A percentile compares a stretch with the other conserved stretches of the same genome.
Evolutionary conservation across 2,888 invertebrate genomes (phyloP).

Genomic region (Hylaea fasciaria): DNA sequence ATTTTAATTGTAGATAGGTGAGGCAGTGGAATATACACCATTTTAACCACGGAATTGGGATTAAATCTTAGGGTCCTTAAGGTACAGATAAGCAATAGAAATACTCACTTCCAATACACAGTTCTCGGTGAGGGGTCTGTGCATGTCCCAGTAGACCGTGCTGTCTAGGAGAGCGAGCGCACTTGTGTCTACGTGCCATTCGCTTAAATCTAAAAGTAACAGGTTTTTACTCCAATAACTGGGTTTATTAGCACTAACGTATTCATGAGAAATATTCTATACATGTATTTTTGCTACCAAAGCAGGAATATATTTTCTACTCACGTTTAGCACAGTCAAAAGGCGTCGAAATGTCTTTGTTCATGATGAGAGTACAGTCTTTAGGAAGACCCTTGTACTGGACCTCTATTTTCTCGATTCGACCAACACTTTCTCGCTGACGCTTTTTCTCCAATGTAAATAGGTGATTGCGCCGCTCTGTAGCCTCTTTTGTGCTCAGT

Average conservation of each 20-base stretch:
- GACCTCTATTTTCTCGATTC: constrained; percentile 96
- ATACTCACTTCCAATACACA: constrained; percentile 74
- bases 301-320: constrained; percentile 46
- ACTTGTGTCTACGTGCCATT: constrained; percentile 88
- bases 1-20: too few species aligned
- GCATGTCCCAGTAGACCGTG: constrained; percentile 95
- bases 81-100: background rate
- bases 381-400: constrained; percentile 90
- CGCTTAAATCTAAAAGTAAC: constrained; percentile 87
- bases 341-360: constrained; percentile 96
- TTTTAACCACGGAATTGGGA: too few species aligned
- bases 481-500: constrained; percentile 80
- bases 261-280: too few species aligned
- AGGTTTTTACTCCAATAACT: background rate
- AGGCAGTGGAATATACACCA: too few species aligned
- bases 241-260: too few species aligned
- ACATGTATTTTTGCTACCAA: background rate
- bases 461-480: constrained; percentile 87
- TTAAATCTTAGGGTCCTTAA: too few species aligned
- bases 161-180: constrained; percentile 93
- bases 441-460: constrained; percentile 91
- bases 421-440: constrained; percentile 89
- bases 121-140: constrained; percentile 88
- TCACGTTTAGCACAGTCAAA: constrained; percentile 95
- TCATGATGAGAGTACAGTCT: constrained; percentile 93